Conservation (phyloP, 2,888 invertebrate genomes). For the Argyresthia albistria region DNA sequence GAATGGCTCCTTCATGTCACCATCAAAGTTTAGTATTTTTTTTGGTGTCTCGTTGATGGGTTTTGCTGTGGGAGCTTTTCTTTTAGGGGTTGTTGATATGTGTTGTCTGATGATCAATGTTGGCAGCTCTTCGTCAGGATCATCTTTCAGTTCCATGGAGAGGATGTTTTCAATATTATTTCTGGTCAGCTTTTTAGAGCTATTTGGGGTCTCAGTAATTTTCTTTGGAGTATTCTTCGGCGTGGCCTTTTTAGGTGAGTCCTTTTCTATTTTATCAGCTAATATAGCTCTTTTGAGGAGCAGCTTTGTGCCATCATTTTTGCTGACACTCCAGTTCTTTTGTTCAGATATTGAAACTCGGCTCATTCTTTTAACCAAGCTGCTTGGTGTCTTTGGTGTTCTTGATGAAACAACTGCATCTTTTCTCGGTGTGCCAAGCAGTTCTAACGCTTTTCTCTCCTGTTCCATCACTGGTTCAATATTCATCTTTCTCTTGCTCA, state of each 20-base stretch:
- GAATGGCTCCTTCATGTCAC: constrained; percentile 27
- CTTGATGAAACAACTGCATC: not conserved
- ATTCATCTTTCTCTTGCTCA: constrained; percentile 47
- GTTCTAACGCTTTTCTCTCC: constrained; percentile 38
- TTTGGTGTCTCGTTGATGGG: constrained; percentile 40
- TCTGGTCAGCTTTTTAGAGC: constrained; percentile 26
- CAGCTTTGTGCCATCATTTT: constrained; percentile 58
- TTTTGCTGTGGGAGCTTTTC: constrained; percentile 37
- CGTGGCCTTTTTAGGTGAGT: constrained; percentile 37
- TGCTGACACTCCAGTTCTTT: constrained; percentile 57
- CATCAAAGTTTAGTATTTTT: constrained; percentile 44
- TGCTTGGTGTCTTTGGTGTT: constrained; percentile 49
- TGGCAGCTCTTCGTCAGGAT: constrained; percentile 55
- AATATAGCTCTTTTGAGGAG: constrained; percentile 59
- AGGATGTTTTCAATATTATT: constrained; percentile 41
- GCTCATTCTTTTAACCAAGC: constrained; percentile 47
- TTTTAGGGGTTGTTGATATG: constrained; percentile 40
- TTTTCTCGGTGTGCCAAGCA: constrained; percentile 46
- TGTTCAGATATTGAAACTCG: constrained; percentile 44
- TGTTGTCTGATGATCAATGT: constrained; percentile 51
- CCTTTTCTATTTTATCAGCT: constrained; percentile 50
- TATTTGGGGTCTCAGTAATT: constrained; percentile 31
- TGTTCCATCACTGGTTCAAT: constrained; percentile 58
- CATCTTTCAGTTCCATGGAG: constrained; percentile 52
- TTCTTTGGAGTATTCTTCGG: constrained; percentile 20